Percentiles rank a stretch among this genome's conserved stretches.
These are phyloP conservation scores for Trichechus manatus DNA, from an alignment of 2,113 vertebrate species.

Conservation along the genomic window DNA sequence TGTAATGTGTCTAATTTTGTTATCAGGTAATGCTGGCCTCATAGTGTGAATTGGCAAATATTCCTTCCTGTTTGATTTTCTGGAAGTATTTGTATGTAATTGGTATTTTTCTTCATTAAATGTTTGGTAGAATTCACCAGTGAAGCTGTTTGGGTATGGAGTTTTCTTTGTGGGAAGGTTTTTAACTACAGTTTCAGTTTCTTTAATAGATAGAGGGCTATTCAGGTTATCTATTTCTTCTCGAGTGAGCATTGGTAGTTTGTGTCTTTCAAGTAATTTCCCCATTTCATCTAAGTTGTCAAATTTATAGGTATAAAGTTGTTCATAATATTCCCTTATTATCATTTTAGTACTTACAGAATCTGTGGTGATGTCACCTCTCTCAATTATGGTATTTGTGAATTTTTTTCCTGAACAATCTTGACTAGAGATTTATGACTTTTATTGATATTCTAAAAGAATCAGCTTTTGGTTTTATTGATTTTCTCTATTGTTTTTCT, in stretches of 20 bases:
- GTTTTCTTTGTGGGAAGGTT: constrained; percentile 4
- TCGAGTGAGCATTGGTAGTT: neutral
- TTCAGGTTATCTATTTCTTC: constrained; percentile 11
- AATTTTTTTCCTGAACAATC: neutral
- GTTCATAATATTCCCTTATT: neutral
- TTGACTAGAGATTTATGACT: neutral
- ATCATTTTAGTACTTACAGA: neutral
- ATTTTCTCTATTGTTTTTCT: neutral
- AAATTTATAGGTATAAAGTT: neutral
- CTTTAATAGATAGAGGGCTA: neutral
- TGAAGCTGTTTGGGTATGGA: neutral
- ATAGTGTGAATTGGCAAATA: neutral
- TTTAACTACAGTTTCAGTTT: neutral
- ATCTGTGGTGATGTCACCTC: neutral
- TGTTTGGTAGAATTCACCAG: neutral
- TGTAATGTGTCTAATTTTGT: neutral
- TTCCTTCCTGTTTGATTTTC: neutral
- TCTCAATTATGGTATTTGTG: neutral
- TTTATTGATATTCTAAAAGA: neutral
- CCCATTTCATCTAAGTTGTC: neutral
- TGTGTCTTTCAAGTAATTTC: neutral
- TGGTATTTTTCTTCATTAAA: constrained; percentile 7
- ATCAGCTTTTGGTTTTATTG: neutral
- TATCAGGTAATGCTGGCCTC: neutral
- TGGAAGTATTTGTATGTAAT: neutral